A percentile compares a stretch with the other conserved stretches of the same genome.
Conservation (phyloP, 2,797 vertebrate species). For the Microhierax caerulescens region DNA sequence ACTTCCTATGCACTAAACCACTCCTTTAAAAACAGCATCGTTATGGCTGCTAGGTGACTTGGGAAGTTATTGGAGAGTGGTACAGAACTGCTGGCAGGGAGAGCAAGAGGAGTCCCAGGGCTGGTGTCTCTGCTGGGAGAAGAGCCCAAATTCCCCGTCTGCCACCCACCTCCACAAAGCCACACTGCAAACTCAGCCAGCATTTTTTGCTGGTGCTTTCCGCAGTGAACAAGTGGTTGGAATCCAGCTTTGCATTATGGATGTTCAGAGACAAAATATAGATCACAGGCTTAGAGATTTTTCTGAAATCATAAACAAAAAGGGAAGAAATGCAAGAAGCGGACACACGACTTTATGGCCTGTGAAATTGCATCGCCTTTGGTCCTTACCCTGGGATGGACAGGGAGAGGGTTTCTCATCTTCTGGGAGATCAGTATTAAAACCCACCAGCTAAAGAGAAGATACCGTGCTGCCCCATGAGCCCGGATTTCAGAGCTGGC, state of each 20-base stretch:
- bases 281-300: constrained; percentile 27
- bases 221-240: background rate
- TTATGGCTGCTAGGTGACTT: background rate
- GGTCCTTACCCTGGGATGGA: constrained; percentile 58
- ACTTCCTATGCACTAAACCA: background rate
- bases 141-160: background rate
- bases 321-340: constrained; percentile 43
- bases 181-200: background rate
- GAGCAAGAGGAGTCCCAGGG: background rate
- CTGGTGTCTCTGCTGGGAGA: background rate
- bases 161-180: background rate
- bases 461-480: background rate
- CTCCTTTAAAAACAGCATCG: background rate
- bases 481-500: background rate
- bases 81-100: background rate
- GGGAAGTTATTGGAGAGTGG: fast-evolving
- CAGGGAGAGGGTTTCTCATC: constrained; percentile 49
- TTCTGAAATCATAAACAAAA: constrained; percentile 63
- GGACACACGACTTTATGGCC: constrained; percentile 66
- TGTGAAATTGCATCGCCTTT: constrained; percentile 74
- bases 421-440: constrained; percentile 17
- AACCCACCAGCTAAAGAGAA: background rate
- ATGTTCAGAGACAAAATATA: background rate
- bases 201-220: background rate
- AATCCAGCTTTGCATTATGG: background rate